Evolutionary conservation across 1,140 invertebrate genomes (phyloP).

Genomic region (Lasioglossum albipes): DNA sequence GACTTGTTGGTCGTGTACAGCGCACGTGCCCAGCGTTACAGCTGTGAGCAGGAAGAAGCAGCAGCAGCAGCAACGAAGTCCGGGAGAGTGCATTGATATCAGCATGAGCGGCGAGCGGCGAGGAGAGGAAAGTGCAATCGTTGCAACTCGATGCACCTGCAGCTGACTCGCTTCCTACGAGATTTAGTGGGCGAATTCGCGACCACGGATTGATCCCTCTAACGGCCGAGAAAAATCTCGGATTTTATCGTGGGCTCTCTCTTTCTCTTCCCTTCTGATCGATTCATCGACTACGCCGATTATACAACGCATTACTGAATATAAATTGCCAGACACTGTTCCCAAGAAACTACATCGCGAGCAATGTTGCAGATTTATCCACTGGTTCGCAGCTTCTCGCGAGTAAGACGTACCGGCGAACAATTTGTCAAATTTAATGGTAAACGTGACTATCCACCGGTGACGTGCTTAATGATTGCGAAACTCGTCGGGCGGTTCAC

Average conservation of each 20-base stretch:
- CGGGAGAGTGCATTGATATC: slow-evolving; percentile 39
- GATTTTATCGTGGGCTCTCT: slow-evolving; percentile 17
- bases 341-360: too few species aligned
- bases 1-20: slow-evolving; percentile 13
- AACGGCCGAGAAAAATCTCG: not conserved
- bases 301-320: not conserved
- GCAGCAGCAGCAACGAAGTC: slow-evolving; percentile 5
- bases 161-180: slow-evolving; percentile 30
- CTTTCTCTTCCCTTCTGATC: not conserved
- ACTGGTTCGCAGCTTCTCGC: too few species aligned
- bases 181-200: slow-evolving; percentile 39
- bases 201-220: slow-evolving; percentile 1
- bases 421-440: slow-evolving; percentile 5
- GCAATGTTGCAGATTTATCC: not conserved
- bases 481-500: not conserved
- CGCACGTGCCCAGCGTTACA: slow-evolving; percentile 34
- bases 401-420: not conserved
- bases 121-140: slow-evolving; percentile 46
- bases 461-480: not conserved
- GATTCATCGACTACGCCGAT: not conserved
- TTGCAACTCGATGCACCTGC: slow-evolving; percentile 50
- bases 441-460: not conserved
- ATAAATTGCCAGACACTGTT: not conserved
- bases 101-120: not conserved
- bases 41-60: slow-evolving; percentile 31